Base-by-base conservation (phyloP, 2,113 vertebrate species). In the Onychostruthus taczanowskii region DNA sequence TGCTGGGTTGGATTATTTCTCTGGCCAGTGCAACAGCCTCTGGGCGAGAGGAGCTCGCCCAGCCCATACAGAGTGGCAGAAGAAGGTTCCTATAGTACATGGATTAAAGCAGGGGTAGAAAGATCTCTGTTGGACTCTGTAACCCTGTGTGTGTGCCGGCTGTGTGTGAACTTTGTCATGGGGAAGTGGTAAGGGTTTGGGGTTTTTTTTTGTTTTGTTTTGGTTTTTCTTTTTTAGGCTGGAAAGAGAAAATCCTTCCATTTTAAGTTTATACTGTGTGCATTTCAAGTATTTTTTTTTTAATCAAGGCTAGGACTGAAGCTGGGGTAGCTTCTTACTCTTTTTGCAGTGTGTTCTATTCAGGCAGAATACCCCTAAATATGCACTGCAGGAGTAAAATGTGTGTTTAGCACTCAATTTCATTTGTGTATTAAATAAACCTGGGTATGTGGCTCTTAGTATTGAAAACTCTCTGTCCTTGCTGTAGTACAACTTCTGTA, bases 121-220 rank as follows among this genome's bases (percentile, higher is more conserved):
- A 16, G 31, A 41, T 83, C 4, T 1, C 46, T 26, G 4, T 61
- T 12, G 22, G 10, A 4, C 39, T 63, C 2, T 64, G 13, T 47
- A 47, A 43, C 4, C 9, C 46, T 18, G 8, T 64, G 23, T 2
- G 0, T 39, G 26, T 27, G 11, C 53, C 0, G 1, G 16, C 24
- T 37, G 0, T 11, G 8, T 35, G 9, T 63, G 30, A 78, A 7
- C 47, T 81, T 78, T 4, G 13, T 56, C 23, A 2, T 15, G 37
- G 31, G 78, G 31, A 64, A 82, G 43, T 61, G n/a, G 4, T 39
- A 52, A 52, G 19, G 7, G 1, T 41, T 41, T 41, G 41, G 41
- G 14, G 41, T 41, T 41, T 14, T 14, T 41, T 41, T 41, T 41
- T 14, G 41, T 41, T 41, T 41, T 41, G 37, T 41, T 41, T 14